phyloP scores from a whole-genome alignment of 2,888 invertebrate genomes.

The Hyalella azteca region DNA sequence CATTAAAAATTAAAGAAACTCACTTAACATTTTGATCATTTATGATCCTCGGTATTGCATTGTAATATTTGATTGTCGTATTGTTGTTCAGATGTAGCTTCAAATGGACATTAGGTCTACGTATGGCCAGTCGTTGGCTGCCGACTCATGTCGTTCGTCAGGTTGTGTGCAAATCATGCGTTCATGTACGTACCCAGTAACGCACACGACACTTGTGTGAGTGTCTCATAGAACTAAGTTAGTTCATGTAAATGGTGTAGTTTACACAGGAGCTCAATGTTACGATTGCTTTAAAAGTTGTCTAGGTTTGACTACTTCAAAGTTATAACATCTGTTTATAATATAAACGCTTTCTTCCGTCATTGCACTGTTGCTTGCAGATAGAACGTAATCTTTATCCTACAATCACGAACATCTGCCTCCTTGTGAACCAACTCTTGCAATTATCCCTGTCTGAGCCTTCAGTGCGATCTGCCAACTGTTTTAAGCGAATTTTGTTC shows the following conservation, averaged over 20 bases:
- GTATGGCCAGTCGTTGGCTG: slow-evolving; percentile 18
- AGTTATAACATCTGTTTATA: too few relatives aligned
- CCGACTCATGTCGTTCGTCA: slow-evolving; percentile 26
- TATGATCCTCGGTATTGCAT: neutral
- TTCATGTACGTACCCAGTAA: neutral
- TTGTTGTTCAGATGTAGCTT: neutral
- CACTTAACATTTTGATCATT: neutral
- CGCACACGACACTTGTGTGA: slow-evolving; percentile 11
- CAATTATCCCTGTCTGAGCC: too few relatives aligned
- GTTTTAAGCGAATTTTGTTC: too few relatives aligned
- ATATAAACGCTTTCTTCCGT: too few relatives aligned
- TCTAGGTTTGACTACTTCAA: neutral
- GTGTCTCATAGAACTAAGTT: slow-evolving; percentile 16
- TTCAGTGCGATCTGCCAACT: too few relatives aligned
- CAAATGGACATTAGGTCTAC: slow-evolving; percentile 6
- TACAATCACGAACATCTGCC: too few relatives aligned
- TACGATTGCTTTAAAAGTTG: neutral
- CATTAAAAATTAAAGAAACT: too few relatives aligned
- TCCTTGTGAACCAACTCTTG: too few relatives aligned
- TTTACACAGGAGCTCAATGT: slow-evolving; percentile 1
- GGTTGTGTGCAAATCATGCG: neutral
- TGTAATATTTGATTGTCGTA: neutral
- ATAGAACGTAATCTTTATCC: too few relatives aligned
- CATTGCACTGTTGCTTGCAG: too few relatives aligned
- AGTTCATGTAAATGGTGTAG: slow-evolving; percentile 15